phyloP scores from a whole-genome alignment of 2,888 invertebrate species.

The Zhengitettix transpicula region DNA sequence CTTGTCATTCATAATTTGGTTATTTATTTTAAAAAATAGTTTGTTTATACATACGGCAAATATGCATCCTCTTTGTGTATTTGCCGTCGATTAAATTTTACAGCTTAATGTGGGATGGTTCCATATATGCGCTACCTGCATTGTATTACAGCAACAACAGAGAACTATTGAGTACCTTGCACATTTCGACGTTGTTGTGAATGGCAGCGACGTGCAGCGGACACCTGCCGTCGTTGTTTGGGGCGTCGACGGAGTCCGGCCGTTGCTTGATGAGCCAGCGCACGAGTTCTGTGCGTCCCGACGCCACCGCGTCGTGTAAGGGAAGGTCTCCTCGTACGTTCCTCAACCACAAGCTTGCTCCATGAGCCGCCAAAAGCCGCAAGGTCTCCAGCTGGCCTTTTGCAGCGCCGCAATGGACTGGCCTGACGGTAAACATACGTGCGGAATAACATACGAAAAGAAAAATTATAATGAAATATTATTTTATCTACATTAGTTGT shows the following conservation, averaged over 20 bases:
- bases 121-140: no score
- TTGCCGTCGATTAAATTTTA: no score
- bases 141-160: no score
- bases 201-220: slow-evolving; percentile 87
- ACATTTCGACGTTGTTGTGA: slow-evolving; percentile 85
- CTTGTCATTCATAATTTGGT: no score
- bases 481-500: no score
- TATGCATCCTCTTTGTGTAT: no score
- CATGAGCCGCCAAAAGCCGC: slow-evolving; percentile 53
- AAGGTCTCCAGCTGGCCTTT: slow-evolving; percentile 87
- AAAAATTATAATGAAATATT: no score
- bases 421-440: slow-evolving; percentile 27
- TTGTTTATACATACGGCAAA: no score
- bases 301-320: slow-evolving; percentile 87
- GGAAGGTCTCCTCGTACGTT: slow-evolving; percentile 91
- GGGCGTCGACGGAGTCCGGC: slow-evolving; percentile 68
- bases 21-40: no score
- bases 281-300: slow-evolving; percentile 74
- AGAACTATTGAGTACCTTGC: slow-evolving; percentile 38
- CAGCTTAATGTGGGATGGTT: no score
- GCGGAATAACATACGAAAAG: no score
- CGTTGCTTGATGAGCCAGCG: slow-evolving; percentile 74
- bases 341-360: slow-evolving; percentile 79
- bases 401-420: slow-evolving; percentile 88
- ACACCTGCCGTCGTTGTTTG: slow-evolving; percentile 85